phyloP scores from a whole-genome alignment of 1,140 invertebrate genomes.

The Brachionus paranguensis region DNA sequence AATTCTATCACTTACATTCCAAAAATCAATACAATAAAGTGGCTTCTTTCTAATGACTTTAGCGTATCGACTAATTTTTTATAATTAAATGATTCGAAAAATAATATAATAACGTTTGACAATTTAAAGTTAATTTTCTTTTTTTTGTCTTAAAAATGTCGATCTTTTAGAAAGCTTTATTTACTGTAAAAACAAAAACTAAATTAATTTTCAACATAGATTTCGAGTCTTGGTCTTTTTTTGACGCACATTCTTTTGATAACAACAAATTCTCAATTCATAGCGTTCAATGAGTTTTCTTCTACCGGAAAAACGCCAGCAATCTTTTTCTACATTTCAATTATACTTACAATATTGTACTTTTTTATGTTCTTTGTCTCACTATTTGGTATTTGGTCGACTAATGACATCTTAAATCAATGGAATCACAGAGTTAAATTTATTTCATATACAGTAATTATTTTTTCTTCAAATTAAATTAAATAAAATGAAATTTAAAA shows the following conservation, averaged over 20 bases:
- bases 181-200: not conserved
- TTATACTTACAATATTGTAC: not conserved
- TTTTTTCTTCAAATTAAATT: not conserved
- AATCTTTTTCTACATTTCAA: not conserved
- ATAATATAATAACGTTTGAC: no score
- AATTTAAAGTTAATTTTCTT: no score
- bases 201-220: not conserved
- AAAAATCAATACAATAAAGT: no score
- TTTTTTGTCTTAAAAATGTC: no score
- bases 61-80: no score
- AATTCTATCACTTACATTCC: no score
- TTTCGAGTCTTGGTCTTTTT: constrained; percentile 28
- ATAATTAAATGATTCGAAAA: no score
- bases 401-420: constrained; percentile 31
- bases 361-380: constrained; percentile 14
- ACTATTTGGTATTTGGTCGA: not conserved
- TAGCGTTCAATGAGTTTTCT: constrained; percentile 33
- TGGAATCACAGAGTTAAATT: constrained; percentile 11
- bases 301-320: constrained; percentile 33
- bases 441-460: not conserved
- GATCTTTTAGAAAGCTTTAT: not conserved
- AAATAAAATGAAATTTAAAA: not conserved
- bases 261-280: constrained; percentile 31
- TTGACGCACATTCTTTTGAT: not conserved
- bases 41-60: no score